Evolutionary conservation across 2,797 vertebrate genomes (phyloP).

Genomic region (Podarcis lilfordi): DNA sequence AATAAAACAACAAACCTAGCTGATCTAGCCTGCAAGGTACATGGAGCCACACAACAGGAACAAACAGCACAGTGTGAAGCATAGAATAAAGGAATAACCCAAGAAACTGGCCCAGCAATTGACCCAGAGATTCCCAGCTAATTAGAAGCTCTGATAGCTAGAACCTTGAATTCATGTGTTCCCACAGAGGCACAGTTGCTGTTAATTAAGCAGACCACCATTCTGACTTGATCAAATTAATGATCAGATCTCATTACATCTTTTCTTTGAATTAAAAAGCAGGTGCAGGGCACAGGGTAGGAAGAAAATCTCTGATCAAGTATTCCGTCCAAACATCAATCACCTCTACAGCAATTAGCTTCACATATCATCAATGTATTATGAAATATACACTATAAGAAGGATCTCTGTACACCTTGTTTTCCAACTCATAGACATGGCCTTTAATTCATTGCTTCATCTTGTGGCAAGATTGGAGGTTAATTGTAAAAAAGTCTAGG

Average conservation of each 20-base stretch:
- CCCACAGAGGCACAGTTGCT: no score
- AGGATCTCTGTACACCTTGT: not conserved
- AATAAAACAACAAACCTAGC: no score
- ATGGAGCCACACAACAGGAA: no score
- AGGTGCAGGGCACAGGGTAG: not conserved
- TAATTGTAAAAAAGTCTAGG: not conserved
- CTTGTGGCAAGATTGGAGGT: not conserved
- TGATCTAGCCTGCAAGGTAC: no score
- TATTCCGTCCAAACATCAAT: not conserved
- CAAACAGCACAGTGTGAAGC: no score
- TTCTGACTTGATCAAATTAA: no score
- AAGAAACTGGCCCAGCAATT: no score
- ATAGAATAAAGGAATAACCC: no score
- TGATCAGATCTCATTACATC: not conserved
- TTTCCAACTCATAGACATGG: not conserved
- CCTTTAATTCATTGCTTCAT: not conserved
- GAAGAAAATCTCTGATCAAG: not conserved
- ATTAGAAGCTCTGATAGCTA: no score
- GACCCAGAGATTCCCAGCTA: no score
- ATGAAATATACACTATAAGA: conserved; percentile 20
- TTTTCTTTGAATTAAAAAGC: not conserved
- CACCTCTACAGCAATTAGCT: not conserved
- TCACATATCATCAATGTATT: not conserved
- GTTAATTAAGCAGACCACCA: no score
- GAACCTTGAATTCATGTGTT: no score